Evolutionary conservation across 2,113 vertebrate species (phyloP), one percentile per base, ranked within the genome.

Genomic region (Origma solitaria): DNA sequence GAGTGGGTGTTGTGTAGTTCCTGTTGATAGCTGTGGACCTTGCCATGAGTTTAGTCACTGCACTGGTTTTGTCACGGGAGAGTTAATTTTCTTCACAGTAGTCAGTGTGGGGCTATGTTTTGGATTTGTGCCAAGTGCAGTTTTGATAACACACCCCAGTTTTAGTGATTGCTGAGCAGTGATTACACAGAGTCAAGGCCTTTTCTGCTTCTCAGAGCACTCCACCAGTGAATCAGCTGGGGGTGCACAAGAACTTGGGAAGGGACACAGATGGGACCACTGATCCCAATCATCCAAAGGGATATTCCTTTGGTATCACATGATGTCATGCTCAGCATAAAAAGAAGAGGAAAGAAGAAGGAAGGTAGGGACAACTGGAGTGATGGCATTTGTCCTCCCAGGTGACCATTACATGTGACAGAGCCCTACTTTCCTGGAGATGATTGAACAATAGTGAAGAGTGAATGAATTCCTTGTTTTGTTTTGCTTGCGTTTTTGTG

Each of bases 161-260:
- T 80, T 27, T 37, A 88, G 35, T 31, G 14, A 64, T 72, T 64
- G 31, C 9, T 42, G 25, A 80, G 21, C 35, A 72, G 53, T 30
- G 71, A 33, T 45, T 45, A 30, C 13, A 13, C 2, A 9, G 31
- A 25, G 51, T 35, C 37, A 51, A 45, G 10, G 37, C 7, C 18
- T 64, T 72, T 71, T 56, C 49, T 80, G 42, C 17, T 49, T 49
- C 35, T 31, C 30, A 49, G 11, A 56, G 25, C 30, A 71, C 9
- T 9, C 22, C 50, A 35, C 9, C 9, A 20, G 14, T 0, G 0
- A 56, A 28, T 42, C 27, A 20, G 9, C 30, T 35, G 25, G 15
- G 9, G 14, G 11, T 40, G 49, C 30, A 56, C 20, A 18, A 44
- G 35, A 61, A 17, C 9, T 30, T 35, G 53, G 13, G 24, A 40